These are phyloP conservation scores for Tachina grossa DNA, from an alignment of 2,888 invertebrate species.

Conservation along the genomic window DNA sequence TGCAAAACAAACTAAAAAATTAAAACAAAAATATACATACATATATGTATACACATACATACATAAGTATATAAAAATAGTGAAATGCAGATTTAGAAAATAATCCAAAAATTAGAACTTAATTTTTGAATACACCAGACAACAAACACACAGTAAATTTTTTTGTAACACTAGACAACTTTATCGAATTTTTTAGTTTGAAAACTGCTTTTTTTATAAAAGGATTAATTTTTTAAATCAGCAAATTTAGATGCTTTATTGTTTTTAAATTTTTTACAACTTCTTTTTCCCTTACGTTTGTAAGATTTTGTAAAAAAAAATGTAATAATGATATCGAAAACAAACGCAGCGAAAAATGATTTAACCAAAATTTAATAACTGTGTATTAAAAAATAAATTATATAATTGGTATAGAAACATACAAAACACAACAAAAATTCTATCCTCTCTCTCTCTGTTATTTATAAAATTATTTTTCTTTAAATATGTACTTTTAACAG, in stretches of 20 bases:
- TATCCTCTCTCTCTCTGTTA: slow-evolving; percentile 39
- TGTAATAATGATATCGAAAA: slow-evolving; percentile 75
- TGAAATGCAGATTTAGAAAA: slow-evolving; percentile 59
- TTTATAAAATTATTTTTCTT: slow-evolving; percentile 47
- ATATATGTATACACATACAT: slow-evolving; percentile 28
- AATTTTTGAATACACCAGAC: slow-evolving; percentile 64
- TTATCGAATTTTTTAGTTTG: slow-evolving; percentile 16
- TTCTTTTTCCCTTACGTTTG: slow-evolving; percentile 31
- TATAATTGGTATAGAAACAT: slow-evolving; percentile 60
- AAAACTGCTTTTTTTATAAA: slow-evolving; percentile 31
- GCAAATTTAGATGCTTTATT: slow-evolving; percentile 20
- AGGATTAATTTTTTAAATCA: slow-evolving; percentile 37
- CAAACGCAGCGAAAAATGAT: slow-evolving; percentile 79
- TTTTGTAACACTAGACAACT: slow-evolving; percentile 32
- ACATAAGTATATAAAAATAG: slow-evolving; percentile 57
- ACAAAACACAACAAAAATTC: slow-evolving; percentile 30
- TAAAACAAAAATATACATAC: neutral
- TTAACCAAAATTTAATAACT: slow-evolving; percentile 68
- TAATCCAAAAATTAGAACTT: slow-evolving; percentile 57
- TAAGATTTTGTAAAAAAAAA: slow-evolving; percentile 55
- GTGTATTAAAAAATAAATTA: slow-evolving; percentile 71
- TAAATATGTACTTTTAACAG: slow-evolving; percentile 41
- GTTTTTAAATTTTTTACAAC: slow-evolving; percentile 29
- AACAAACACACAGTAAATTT: slow-evolving; percentile 24
- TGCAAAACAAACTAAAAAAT: slow-evolving; percentile 73